Base-by-base conservation (phyloP, 2,888 invertebrate genomes). In the Netelia melanura region DNA sequence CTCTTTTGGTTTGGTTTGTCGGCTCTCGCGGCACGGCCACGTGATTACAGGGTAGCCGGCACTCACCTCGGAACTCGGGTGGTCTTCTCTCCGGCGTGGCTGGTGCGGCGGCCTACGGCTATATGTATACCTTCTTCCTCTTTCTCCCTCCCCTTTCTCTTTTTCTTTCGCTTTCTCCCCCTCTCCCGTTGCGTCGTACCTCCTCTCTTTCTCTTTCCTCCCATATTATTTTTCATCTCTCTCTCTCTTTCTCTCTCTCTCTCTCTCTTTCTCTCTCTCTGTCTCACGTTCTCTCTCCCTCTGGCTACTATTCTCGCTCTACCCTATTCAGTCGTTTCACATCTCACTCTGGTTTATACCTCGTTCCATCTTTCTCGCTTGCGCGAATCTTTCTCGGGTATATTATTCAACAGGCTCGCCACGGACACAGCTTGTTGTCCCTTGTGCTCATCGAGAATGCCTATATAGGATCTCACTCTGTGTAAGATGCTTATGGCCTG, bases 31-130 rank as follows among this genome's bases (percentile, higher is more conserved):
- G 93, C 93, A 91, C 91, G 91, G 92, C 93, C 91, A 91, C 92
- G 91, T 93, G 93, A 93, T 93, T 93, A 93, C 93, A 93, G 93
- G 93, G 92, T 93, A 92, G 92, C 93, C 91, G 90, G 91, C 92
- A 92, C 93, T 93, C 93, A 93, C 93, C 93, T 93, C 93, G 92
- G 91, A 92, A 92, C 93, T 93, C 93, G 93, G 93, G 93, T 93
- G 93, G 93, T 93, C 93, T 91, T 88, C 90, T 89, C 88, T 88
- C 89, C 90, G 77, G 84, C 85, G 86, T 84, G 84, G 81, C 80
- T 75, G 61, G 74, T 68, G 68, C 75, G 65, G 62, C 75, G 61
- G 82, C 84, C 86, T 83, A 78, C 82, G 74, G 84, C 44, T 81
- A 83, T 86, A 78, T 86, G 65, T 77, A 85, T 64, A 62, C 58